These are phyloP conservation scores for Globodera ellingtonae DNA, from an alignment of 1,140 invertebrate species.

Conservation along the genomic window DNA sequence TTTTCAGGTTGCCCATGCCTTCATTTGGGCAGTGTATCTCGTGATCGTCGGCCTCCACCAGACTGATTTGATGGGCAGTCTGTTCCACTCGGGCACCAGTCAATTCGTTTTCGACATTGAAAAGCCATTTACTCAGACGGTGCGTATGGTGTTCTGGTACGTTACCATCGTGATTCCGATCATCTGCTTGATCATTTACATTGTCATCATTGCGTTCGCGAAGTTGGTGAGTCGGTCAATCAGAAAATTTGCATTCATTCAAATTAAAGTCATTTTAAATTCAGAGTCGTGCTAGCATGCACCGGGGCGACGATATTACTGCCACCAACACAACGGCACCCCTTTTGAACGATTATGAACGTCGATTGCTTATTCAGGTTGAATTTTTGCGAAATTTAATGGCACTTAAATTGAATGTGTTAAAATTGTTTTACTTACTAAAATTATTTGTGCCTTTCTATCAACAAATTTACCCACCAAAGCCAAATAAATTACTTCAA, in stretches of 20 bases:
- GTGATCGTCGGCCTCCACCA: background rate
- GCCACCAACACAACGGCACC: background rate
- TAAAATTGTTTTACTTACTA: background rate
- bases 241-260: background rate
- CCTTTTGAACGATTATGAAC: slow-evolving; percentile 12
- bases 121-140: background rate
- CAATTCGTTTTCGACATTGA: slow-evolving; percentile 8
- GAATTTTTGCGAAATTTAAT: background rate
- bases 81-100: background rate
- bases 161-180: background rate
- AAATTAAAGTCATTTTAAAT: background rate
- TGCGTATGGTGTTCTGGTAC: background rate
- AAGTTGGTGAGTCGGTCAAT: background rate
- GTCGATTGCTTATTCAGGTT: slow-evolving; percentile 1
- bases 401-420: background rate
- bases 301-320: background rate
- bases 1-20: background rate
- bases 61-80: background rate
- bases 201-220: background rate
- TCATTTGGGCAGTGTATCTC: background rate
- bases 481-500: background rate
- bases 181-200: slow-evolving; percentile 4
- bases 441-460: background rate
- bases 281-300: background rate
- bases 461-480: background rate